Base-by-base conservation (phyloP, 2,888 invertebrate genomes). In the Gymnosoma rotundatum region DNA sequence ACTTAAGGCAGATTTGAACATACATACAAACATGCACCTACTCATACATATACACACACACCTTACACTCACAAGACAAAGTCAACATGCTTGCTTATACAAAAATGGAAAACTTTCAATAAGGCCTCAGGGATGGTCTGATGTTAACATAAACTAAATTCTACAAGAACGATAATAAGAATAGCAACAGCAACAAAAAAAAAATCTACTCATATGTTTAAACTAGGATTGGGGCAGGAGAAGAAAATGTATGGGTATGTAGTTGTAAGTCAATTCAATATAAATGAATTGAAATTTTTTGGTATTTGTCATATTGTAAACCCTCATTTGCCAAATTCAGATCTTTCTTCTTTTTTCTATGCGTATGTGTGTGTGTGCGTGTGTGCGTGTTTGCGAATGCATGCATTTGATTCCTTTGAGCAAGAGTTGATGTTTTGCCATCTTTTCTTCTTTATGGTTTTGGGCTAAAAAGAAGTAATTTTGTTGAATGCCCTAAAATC, bases 401-500 rank as follows among this genome's bases (percentile, higher is more conserved):
- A 73, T 78, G 63, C 64, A 63, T 72, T 58, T 75, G 60, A 64
- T 74, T 61, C 54, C 69, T 75, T 80, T 76, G 75, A 76, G 79
- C 75, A 67, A 69, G 80, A 78, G 73, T 80, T 80, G 72, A 36
- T 80, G 61, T 73, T 78, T 80, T 76, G 61, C 72, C 76, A 67
- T 80, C 76, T 83, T 69, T 67, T 56, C 66, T 78, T 76, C 42
- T 69, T 72, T 66, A 75, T 86, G 85, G 83, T 83, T 85, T 82
- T 64, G 75, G 75, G 83, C 85, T 67, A 85, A 16, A 79, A 75
- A 54, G 54, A 74, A 78, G 82, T 78, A 79, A 83, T 83, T 83
- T 82, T 86, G 74, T 76, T 76, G 75, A 74, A 70, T 78, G 80
- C 80, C 83, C 70, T 75, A 76, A 78, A 84, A 80, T 84, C 83